These are phyloP conservation scores for Holcopasites calliopsidis DNA, from an alignment of 1,140 invertebrate genomes.

Conservation along the genomic window DNA sequence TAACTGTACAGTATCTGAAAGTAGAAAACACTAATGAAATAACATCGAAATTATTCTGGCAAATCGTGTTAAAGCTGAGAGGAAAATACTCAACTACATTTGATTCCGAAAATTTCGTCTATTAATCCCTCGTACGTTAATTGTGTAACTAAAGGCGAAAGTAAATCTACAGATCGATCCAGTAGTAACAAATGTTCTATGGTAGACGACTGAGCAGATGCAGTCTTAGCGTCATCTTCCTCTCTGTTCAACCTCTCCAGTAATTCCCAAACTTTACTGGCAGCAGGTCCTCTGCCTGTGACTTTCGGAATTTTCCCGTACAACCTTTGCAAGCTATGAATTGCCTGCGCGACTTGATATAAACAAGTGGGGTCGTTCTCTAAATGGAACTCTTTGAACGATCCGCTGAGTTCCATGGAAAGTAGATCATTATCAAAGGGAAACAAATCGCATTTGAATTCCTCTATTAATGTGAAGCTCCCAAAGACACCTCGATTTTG, in stretches of 20 bases:
- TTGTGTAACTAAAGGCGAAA: constrained; percentile 95
- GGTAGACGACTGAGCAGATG: constrained; percentile 67
- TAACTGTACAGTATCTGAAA: constrained; percentile 88
- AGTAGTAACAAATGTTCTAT: constrained; percentile 95
- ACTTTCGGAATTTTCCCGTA: constrained; percentile 95
- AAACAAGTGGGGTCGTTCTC: constrained; percentile 94
- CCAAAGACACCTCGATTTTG: constrained; percentile 90
- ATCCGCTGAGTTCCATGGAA: constrained; percentile 92
- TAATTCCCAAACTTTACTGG: constrained; percentile 93
- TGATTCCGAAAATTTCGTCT: constrained; percentile 92
- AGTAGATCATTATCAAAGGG: constrained; percentile 96
- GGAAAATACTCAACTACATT: constrained; percentile 81
- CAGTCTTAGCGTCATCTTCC: constrained; percentile 79
- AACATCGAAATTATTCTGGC: not conserved
- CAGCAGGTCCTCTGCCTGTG: constrained; percentile 93
- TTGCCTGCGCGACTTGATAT: constrained; percentile 92
- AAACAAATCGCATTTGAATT: constrained; percentile 93
- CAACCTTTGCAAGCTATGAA: constrained; percentile 91
- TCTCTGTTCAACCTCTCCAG: constrained; percentile 89
- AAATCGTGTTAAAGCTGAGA: not conserved
- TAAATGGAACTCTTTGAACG: constrained; percentile 90
- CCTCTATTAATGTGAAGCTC: constrained; percentile 89
- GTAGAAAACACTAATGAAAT: constrained; percentile 27
- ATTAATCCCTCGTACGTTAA: constrained; percentile 98
- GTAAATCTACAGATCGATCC: constrained; percentile 94